Conservation (phyloP, 2,888 invertebrate genomes). For the Synergus itoensis region DNA sequence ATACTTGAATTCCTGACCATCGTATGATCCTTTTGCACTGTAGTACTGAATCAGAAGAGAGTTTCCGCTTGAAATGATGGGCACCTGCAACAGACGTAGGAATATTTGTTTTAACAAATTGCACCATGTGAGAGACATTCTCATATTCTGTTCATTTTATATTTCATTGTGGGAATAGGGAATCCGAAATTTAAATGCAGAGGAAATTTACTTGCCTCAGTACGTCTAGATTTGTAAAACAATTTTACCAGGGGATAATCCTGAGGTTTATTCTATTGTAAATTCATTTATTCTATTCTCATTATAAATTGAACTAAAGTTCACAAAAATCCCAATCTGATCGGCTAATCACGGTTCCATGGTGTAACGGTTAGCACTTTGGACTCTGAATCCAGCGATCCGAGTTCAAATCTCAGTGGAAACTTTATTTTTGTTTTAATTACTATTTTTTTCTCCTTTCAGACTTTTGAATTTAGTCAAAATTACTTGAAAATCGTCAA, state of each 20-base stretch:
- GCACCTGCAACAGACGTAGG: slow-evolving; percentile 57
- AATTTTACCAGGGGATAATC: no score
- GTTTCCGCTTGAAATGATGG: slow-evolving; percentile 67
- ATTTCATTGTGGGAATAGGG: background rate
- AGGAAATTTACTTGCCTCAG: no score
- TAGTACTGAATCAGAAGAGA: slow-evolving; percentile 68
- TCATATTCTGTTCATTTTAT: background rate
- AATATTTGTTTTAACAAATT: slow-evolving; percentile 20
- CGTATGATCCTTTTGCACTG: slow-evolving; percentile 68
- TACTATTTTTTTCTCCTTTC: no score
- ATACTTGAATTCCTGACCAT: slow-evolving; percentile 71
- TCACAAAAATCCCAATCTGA: no score
- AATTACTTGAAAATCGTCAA: no score
- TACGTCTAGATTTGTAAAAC: no score
- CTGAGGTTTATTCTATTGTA: no score
- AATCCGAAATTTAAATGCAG: no score
- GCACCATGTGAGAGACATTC: background rate
- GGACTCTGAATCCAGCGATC: slow-evolving; percentile 90
- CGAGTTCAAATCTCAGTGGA: slow-evolving; percentile 90
- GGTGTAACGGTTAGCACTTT: slow-evolving; percentile 90
- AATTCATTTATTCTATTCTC: no score
- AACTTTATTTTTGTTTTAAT: slow-evolving; percentile 73
- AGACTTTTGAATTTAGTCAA: no score
- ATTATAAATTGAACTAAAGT: no score
- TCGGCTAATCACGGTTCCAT: slow-evolving; percentile 79